Conservation (phyloP, 1,140 invertebrate species). For the Saccostrea cuccullata region DNA sequence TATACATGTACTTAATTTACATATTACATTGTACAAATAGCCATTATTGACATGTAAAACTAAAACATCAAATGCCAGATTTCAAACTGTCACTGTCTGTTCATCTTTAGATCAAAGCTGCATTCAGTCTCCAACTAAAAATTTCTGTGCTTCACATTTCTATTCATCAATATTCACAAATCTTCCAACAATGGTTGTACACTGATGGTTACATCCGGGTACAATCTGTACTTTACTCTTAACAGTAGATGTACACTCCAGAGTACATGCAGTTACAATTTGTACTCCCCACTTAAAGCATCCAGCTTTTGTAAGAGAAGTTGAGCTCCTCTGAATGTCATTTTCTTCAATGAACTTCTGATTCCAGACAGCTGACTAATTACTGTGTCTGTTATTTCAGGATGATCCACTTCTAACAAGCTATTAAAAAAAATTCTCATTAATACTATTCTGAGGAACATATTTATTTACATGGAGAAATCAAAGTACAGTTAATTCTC, state of each 20-base stretch:
- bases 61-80: not conserved
- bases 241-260: not conserved
- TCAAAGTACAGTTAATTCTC: no score
- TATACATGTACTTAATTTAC: not conserved
- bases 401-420: conserved; percentile 72
- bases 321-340: conserved; percentile 76
- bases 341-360: conserved; percentile 73
- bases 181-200: not conserved
- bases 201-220: not conserved
- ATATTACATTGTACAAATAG: not conserved
- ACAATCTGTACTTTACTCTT: not conserved
- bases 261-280: conserved; percentile 29
- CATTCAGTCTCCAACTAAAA: not conserved
- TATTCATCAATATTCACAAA: no score
- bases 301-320: conserved; percentile 73
- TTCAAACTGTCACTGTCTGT: not conserved
- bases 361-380: conserved; percentile 65
- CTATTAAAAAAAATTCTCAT: conserved; percentile 61
- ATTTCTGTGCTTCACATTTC: not conserved
- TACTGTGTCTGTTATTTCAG: conserved; percentile 68
- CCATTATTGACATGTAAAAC: not conserved
- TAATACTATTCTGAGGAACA: not conserved
- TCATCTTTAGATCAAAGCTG: not conserved
- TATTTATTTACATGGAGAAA: no score
- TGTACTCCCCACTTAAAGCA: conserved; percentile 53